Percentiles rank a stretch among this genome's conserved stretches.
phyloP scores from a whole-genome alignment of 2,888 invertebrate species.

The Liposcelis brunnea region DNA sequence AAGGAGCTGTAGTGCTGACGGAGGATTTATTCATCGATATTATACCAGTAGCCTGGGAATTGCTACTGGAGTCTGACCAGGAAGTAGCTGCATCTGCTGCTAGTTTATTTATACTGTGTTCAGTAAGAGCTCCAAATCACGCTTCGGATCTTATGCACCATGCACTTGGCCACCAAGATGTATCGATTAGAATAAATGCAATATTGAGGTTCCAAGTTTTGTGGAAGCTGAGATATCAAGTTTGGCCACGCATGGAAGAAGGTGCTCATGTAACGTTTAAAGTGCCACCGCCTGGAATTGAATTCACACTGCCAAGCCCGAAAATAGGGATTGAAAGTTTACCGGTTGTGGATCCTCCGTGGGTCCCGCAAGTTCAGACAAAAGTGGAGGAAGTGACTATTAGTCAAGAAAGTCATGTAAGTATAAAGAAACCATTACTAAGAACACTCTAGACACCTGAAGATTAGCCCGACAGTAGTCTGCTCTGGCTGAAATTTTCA shows the following conservation, averaged over 20 bases:
- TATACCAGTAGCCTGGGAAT: conserved; percentile 87
- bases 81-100: conserved; percentile 73
- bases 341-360: conserved; percentile 94
- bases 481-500: too few relatives aligned
- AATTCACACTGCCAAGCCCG: conserved; percentile 96
- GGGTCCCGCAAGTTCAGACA: conserved; percentile 95
- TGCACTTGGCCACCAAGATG: conserved; percentile 70
- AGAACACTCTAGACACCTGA: too few relatives aligned
- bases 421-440: too few relatives aligned
- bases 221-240: conserved; percentile 94
- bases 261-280: conserved; percentile 90
- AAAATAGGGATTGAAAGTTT: conserved; percentile 92
- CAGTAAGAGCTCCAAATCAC: conserved; percentile 79
- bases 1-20: conserved; percentile 74
- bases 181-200: conserved; percentile 64
- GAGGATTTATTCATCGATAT: conserved; percentile 79
- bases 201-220: conserved; percentile 79
- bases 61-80: conserved; percentile 80
- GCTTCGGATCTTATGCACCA: conserved; percentile 79
- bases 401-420: conserved; percentile 90
- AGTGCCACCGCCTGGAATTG: conserved; percentile 97
- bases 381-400: conserved; percentile 98
- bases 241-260: conserved; percentile 99
- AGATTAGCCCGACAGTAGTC: too few relatives aligned
- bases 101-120: conserved; percentile 78